Evolutionary conservation across 2,113 vertebrate genomes (phyloP).

Genomic region (Mastomys natalensis): DNA sequence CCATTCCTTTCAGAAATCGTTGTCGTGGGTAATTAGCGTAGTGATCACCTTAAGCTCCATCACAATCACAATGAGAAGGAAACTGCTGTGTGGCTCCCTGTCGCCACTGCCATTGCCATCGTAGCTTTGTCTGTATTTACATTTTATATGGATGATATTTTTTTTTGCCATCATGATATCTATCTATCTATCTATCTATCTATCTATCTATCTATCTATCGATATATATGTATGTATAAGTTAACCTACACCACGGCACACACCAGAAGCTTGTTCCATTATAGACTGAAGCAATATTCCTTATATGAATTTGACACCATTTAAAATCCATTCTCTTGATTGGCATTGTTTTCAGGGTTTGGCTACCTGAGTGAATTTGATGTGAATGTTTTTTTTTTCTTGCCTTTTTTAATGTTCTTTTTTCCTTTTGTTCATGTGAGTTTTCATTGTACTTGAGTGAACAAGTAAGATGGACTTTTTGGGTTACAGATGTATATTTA

Average conservation of each 20-base stretch:
- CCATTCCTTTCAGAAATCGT: not conserved
- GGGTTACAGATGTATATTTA: conserved; percentile 42
- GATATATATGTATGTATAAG: not conserved
- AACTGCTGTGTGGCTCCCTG: not conserved
- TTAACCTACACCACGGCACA: not conserved
- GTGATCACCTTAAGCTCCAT: not conserved
- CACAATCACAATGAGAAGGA: not conserved
- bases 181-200: not conserved
- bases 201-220: no score
- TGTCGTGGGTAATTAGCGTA: not conserved
- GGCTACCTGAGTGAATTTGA: conserved; percentile 40
- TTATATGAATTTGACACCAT: not conserved
- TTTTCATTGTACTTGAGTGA: conserved; percentile 48
- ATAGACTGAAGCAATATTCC: not conserved
- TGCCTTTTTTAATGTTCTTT: not conserved
- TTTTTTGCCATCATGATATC: not conserved
- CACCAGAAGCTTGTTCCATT: not conserved
- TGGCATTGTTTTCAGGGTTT: not conserved
- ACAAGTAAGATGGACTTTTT: conserved; percentile 45
- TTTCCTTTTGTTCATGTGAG: conserved; percentile 20
- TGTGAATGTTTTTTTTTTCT: not conserved
- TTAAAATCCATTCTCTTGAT: conserved; percentile 8
- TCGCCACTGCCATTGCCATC: not conserved
- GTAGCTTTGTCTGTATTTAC: not conserved
- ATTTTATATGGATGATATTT: not conserved